A percentile compares a stretch with the other conserved stretches of the same genome.
Evolutionary conservation across 1,140 invertebrate species (phyloP).

Genomic region (Cecropterus lyciades): DNA sequence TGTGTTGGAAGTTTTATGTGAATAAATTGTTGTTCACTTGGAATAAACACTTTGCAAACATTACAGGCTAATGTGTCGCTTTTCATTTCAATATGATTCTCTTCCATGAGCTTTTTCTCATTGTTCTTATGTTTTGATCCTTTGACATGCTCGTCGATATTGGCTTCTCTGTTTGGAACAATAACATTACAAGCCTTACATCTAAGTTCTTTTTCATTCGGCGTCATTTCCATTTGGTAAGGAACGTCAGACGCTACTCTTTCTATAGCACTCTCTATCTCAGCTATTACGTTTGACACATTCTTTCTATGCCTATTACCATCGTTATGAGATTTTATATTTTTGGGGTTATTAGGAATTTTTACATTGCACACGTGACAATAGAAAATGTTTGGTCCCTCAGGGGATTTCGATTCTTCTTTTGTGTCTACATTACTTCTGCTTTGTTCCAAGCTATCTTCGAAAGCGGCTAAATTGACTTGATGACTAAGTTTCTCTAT

Average conservation of each 20-base stretch:
- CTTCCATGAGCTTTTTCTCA: constrained; percentile 3
- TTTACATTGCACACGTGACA: constrained; percentile 1
- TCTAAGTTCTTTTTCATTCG: constrained; percentile 6
- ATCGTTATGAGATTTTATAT: constrained; percentile 10
- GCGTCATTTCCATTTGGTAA: constrained; percentile 17
- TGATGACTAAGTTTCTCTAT: constrained; percentile 9
- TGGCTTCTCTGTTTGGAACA: constrained; percentile 11
- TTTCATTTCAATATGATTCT: background rate
- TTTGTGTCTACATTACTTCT: background rate
- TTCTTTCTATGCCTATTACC: constrained; percentile 4
- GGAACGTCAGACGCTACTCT: background rate
- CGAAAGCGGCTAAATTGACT: background rate
- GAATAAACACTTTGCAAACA: constrained; percentile 12
- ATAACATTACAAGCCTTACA: constrained; percentile 23
- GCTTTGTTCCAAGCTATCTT: background rate
- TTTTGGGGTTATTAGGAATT: constrained; percentile 1
- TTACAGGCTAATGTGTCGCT: constrained; percentile 14
- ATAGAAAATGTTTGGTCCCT: background rate
- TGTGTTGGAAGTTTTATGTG: constrained; percentile 12
- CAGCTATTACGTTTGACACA: background rate
- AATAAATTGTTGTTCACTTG: constrained; percentile 8
- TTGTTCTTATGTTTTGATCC: background rate
- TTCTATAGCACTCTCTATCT: background rate
- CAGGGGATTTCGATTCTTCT: background rate
- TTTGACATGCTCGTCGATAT: background rate